These are phyloP conservation scores for Lepidochitona cinerea DNA, from an alignment of 2,888 invertebrate genomes.

Conservation along the genomic window DNA sequence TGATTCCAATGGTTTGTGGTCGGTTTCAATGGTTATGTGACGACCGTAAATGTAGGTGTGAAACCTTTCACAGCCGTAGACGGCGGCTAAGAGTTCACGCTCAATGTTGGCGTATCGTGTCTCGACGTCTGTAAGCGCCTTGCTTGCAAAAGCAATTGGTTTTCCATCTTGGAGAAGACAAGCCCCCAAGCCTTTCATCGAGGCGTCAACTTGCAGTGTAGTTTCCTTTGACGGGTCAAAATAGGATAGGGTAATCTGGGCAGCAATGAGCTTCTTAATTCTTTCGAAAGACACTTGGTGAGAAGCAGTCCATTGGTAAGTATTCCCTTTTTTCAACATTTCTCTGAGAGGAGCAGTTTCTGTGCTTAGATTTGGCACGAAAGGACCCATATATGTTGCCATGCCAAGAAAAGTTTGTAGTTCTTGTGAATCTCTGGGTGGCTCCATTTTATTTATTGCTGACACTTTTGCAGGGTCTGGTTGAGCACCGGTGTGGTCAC, in stretches of 20 bases:
- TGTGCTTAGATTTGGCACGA: too few species aligned
- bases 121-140: slow-evolving; percentile 20
- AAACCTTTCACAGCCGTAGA: slow-evolving; percentile 25
- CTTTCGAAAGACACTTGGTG: slow-evolving; percentile 22
- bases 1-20: slow-evolving; percentile 27
- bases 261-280: slow-evolving; percentile 7
- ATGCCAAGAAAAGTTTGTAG: slow-evolving; percentile 27
- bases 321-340: slow-evolving; percentile 14
- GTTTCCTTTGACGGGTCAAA: slow-evolving; percentile 14
- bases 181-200: slow-evolving; percentile 23
- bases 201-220: slow-evolving; percentile 18
- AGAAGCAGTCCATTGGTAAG: slow-evolving; percentile 22
- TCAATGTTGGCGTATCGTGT: slow-evolving; percentile 27
- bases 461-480: slow-evolving; percentile 27
- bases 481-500: slow-evolving; percentile 17
- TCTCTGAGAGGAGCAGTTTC: slow-evolving; percentile 19
- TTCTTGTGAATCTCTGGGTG: slow-evolving; percentile 17
- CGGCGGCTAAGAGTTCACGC: slow-evolving; percentile 30
- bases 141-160: slow-evolving; percentile 25
- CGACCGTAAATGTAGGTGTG: slow-evolving; percentile 24
- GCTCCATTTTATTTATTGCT: slow-evolving; percentile 18
- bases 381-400: too few species aligned
- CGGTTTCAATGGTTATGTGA: slow-evolving; percentile 15
- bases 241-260: slow-evolving; percentile 8
- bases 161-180: slow-evolving; percentile 21